phyloP scores from a whole-genome alignment of 2,797 vertebrate genomes.

The Coregonus suidteri region DNA sequence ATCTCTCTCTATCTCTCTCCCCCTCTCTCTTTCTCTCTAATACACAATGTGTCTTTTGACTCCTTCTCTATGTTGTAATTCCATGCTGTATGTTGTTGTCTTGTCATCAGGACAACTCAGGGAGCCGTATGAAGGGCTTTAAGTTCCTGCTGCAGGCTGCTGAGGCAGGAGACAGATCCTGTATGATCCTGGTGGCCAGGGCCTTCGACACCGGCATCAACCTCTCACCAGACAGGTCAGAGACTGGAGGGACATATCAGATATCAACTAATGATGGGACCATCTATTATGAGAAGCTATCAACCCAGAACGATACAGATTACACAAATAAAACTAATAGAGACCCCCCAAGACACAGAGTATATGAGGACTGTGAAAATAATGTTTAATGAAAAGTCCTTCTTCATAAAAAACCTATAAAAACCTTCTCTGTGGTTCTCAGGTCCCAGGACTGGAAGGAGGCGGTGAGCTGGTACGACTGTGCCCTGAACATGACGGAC shows the following conservation, averaged over 20 bases:
- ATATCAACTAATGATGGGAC: background rate
- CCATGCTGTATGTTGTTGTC: constrained; percentile 14
- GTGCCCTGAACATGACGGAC: constrained; percentile 86
- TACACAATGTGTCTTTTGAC: background rate
- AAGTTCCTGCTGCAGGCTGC: constrained; percentile 88
- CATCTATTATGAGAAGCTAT: too few species aligned
- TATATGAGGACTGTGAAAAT: background rate
- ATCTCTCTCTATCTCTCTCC: too few species aligned
- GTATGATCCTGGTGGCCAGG: constrained; percentile 91
- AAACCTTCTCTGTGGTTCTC: constrained; percentile 12
- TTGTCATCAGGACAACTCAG: constrained; percentile 81
- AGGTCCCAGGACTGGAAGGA: constrained; percentile 87
- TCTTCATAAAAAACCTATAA: background rate
- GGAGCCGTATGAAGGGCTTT: constrained; percentile 89
- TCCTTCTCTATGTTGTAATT: too few species aligned
- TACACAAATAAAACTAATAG: too few species aligned
- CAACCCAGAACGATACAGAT: too few species aligned
- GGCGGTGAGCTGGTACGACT: constrained; percentile 87
- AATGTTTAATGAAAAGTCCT: background rate
- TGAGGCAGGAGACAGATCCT: constrained; percentile 90
- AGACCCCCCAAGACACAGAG: background rate
- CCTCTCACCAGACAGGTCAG: constrained; percentile 87
- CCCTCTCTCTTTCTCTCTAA: too few species aligned
- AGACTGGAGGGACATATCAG: constrained; percentile 1
- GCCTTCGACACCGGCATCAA: constrained; percentile 86